Conservation (phyloP, 1,140 invertebrate species). For the Solenopsis invicta region DNA sequence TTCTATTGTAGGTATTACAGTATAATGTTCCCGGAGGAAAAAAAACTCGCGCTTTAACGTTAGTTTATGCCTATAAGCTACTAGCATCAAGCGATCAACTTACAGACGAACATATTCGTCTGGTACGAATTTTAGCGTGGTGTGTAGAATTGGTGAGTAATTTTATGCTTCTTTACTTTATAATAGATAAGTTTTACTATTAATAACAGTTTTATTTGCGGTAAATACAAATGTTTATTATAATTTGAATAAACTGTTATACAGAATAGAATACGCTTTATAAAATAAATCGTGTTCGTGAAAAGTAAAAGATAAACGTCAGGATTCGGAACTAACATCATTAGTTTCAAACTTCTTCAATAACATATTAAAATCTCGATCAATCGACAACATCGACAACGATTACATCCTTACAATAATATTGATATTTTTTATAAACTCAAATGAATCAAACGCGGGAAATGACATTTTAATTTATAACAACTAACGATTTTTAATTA, state of each 20-base stretch:
- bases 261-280: too few species aligned
- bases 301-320: too few species aligned
- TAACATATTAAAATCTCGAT: too few species aligned
- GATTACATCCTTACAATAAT: too few species aligned
- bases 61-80: conserved; percentile 93
- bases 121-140: conserved; percentile 96
- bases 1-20: conserved; percentile 89
- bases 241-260: too few species aligned
- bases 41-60: conserved; percentile 93
- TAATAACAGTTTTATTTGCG: too few species aligned
- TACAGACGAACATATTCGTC: conserved; percentile 92
- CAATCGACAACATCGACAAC: too few species aligned
- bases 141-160: conserved; percentile 96
- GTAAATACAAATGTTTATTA: too few species aligned
- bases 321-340: too few species aligned
- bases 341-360: too few species aligned
- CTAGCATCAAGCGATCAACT: conserved; percentile 89
- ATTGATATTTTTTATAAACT: not conserved
- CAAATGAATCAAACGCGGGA: conserved; percentile 3
- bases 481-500: not conserved
- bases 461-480: not conserved
- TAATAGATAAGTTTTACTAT: too few species aligned
- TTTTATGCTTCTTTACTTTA: conserved; percentile 37
- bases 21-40: conserved; percentile 94
- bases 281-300: too few species aligned